Base-by-base conservation (phyloP, 2,113 vertebrate species). In the Dicentrarchus labrax region DNA sequence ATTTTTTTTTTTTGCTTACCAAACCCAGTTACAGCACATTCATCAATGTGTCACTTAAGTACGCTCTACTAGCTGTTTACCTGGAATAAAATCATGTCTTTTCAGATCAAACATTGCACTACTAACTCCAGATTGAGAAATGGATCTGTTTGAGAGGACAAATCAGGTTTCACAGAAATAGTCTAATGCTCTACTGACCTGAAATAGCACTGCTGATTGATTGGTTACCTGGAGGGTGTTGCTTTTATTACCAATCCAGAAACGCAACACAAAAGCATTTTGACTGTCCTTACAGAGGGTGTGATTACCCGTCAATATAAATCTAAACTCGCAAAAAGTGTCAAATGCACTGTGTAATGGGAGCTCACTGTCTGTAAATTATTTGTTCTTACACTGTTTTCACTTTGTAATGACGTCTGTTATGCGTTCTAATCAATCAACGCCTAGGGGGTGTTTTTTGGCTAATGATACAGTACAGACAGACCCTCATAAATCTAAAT, bases 181-280 rank as follows among this genome's bases (percentile, higher is more conserved):
- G 48, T 57, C 50, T 83, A 5, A 36, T 30, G 73, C 38, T 67
- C 78, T 38, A 45, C 66, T 82, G 61, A 47, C 61, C 69, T 85
- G 21, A 80, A 83, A 80, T 45, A 78, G 36, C 17, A 39, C 38
- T 17, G 61, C 56, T 53, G 64, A 87, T n/a, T 51, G 47, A 72
- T 82, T 30, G 30, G 56, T 76, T 59, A 75, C 69, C 56, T 39
- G 43, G 39, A 78, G 56, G 12, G 48, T 64, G 13, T 5, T 19
- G 6, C 21, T 48, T 72, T 36, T 60, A 59, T 66, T 56, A 30
- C 69, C 17, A 3, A 41, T n/a, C 60, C 22, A 73, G 48, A 48
- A 79, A 57, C 50, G 39, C 22, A 79, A n/a, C 22, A 72, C 41
- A 21, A 53, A 68, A 72, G 45, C 13, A 19, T 24, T 78, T 2